A percentile compares a stretch with the other conserved stretches of the same genome.
These are phyloP conservation scores for Crotalus viridis DNA, from an alignment of 2,113 vertebrate species.

Conservation along the genomic window DNA sequence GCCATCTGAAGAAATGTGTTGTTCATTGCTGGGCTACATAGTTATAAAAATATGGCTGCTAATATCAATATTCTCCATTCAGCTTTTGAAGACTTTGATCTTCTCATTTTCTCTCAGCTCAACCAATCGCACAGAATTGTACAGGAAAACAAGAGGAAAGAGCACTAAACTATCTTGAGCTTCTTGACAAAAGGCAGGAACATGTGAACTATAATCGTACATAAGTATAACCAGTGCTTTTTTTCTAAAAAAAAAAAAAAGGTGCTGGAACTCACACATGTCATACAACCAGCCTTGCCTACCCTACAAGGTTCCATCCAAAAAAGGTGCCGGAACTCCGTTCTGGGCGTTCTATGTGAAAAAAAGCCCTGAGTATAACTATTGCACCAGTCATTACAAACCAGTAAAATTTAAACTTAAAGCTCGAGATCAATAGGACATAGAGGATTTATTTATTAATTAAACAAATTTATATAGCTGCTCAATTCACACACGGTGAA, in stretches of 20 bases:
- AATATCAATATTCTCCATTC: neutral
- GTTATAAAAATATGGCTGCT: neutral
- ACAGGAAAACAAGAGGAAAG: neutral
- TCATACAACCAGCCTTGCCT: too few species aligned
- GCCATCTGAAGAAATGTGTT: neutral
- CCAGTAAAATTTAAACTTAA: neutral
- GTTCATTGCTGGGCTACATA: neutral
- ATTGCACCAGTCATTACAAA: neutral
- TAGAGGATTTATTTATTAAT: neutral
- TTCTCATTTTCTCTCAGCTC: neutral
- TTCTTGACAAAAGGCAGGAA: neutral
- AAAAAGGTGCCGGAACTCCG: too few species aligned
- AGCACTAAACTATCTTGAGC: neutral
- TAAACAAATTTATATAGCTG: neutral
- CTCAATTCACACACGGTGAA: neutral
- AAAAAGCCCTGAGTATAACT: neutral
- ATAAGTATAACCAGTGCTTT: neutral
- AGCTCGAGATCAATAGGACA: neutral
- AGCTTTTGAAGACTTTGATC: neutral
- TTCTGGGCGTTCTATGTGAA: too few species aligned
- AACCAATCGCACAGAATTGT: neutral
- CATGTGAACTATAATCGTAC: neutral
- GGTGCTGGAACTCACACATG: too few species aligned
- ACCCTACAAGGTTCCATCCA: too few species aligned
- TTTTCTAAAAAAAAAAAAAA: too few species aligned